These are phyloP conservation scores for Mormyrus lacerda DNA, from an alignment of 2,113 vertebrate genomes.

Conservation along the genomic window DNA sequence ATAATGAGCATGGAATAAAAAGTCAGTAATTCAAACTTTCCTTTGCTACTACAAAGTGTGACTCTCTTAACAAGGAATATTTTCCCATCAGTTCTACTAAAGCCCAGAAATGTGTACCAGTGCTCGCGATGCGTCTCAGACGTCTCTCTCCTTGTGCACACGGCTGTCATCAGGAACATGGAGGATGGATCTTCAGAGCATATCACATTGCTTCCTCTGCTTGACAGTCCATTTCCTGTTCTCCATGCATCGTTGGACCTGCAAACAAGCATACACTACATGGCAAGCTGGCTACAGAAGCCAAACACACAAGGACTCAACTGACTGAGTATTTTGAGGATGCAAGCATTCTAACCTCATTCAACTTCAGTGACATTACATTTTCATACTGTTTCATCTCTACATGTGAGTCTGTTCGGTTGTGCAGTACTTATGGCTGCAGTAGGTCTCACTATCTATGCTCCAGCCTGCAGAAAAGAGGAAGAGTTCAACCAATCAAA, in stretches of 20 bases:
- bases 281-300: neutral
- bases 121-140: neutral
- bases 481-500: neutral
- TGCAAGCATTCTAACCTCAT: neutral
- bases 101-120: neutral
- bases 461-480: neutral
- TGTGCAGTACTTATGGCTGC: neutral
- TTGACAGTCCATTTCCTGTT: slow-evolving; percentile 1
- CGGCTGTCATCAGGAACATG: neutral
- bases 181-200: neutral
- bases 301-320: neutral
- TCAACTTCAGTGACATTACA: neutral
- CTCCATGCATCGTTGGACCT: neutral
- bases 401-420: neutral
- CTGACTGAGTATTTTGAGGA: neutral
- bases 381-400: neutral
- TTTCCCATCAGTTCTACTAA: neutral
- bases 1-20: neutral
- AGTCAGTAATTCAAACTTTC: neutral
- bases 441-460: neutral
- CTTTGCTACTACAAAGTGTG: neutral
- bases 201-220: neutral
- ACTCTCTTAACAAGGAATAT: neutral
- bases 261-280: slow-evolving; percentile 13
- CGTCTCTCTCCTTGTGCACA: neutral